Base-by-base conservation (phyloP, 2,888 invertebrate genomes). In the Plebejus anna region DNA sequence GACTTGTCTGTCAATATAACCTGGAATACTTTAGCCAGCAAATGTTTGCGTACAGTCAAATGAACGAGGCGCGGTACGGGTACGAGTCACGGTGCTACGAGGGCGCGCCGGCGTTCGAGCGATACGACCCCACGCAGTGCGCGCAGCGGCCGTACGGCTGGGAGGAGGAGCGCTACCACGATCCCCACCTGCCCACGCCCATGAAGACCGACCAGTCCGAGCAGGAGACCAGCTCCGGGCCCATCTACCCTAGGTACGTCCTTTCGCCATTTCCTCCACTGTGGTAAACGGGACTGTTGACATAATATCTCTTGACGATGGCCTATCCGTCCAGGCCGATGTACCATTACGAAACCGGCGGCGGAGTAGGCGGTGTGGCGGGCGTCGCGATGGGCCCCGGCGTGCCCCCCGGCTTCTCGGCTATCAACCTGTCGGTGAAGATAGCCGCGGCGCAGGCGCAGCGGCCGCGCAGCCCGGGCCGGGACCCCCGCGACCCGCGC, bases 391-490 rank as follows among this genome's bases (percentile, higher is more conserved):
- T 96, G 84, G 95, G 95, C 82, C 96, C 96, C 77, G 95, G 96
- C 77, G 94, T 96, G 81, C 96, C 96, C 78, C 96, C 96, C 70
- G 96, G 96, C 80, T 96, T 97, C 94, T 96, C 96, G 72, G 97
- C 97, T 81, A 97, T 97, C 88, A 97, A 97, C 95, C 94, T 97
- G 82, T 97, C 97, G 82, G 97, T 97, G 84, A 98, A 97, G 94
- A 97, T 97, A 87, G 96, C 96, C 81, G 96, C 96, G 81, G 96
- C 96, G 80, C 95, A 96, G 84, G 96, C 96, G 84, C 95, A 95
- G 84, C 96, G 94, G 90, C 96, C 95, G 92, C 95, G 93, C 92
- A 96, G 95, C 94, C 97, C 97, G 79, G 96, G 96, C 78, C 95
- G 96, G 66, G 96, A 96, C 82, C 96, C 96, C 77, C 96, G 97